Percentiles rank a stretch among this genome's conserved stretches.
These are phyloP conservation scores for Pachycephala philippinensis DNA, from an alignment of 2,113 vertebrate species.

Conservation along the genomic window DNA sequence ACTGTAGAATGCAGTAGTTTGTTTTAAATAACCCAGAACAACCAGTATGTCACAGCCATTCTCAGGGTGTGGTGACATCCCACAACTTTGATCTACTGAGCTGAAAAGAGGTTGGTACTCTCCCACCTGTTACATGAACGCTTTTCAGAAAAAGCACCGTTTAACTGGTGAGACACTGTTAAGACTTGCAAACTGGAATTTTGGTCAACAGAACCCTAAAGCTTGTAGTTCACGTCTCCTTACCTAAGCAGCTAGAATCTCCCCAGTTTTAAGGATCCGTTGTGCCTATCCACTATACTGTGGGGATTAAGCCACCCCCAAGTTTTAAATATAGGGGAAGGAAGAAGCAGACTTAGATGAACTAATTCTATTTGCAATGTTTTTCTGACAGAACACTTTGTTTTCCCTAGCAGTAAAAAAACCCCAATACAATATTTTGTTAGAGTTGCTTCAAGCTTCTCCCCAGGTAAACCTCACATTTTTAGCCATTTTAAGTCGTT, in stretches of 20 bases:
- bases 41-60: not conserved
- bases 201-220: not conserved
- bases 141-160: not conserved
- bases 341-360: not conserved
- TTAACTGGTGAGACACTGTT: not conserved
- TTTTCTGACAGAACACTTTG: not conserved
- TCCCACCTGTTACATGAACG: fast-evolving
- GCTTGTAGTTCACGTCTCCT: not conserved
- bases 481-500: not conserved
- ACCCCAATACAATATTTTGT: not conserved
- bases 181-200: not conserved
- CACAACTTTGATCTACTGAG: not conserved
- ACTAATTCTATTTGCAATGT: not conserved
- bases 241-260: not conserved
- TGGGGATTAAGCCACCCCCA: not conserved
- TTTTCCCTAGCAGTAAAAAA: not conserved
- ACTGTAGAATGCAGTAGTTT: not conserved
- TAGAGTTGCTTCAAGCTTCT: not conserved
- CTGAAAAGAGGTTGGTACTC: not conserved
- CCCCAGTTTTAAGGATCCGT: not conserved
- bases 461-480: not conserved
- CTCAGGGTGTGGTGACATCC: not conserved
- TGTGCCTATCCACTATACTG: not conserved
- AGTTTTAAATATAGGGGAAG: not conserved
- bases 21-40: not conserved